Evolutionary conservation across 2,113 vertebrate genomes (phyloP), one percentile per base, ranked within the genome.

Genomic region (Chamaetylas fuelleborni): DNA sequence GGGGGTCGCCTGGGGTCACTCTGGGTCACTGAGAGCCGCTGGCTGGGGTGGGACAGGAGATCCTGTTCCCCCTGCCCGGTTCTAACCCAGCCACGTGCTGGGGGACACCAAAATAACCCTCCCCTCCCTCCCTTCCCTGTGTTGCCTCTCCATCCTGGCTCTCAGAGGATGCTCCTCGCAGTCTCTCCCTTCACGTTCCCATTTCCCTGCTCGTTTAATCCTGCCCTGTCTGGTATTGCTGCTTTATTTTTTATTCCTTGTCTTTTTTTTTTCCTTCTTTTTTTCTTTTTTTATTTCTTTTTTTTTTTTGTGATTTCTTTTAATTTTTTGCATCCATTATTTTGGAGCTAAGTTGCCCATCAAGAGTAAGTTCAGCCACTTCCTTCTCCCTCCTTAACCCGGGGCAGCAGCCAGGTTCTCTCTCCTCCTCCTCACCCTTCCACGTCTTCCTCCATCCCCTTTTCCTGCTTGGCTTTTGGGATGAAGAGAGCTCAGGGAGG

Each of bases 321-420:
- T 94, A 88, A 78, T 88, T 95, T 87, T 95, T 96, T 74, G 90
- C 96, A 95, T 95, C 95, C 58, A 88, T 94, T 97, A 36, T 96
- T 96, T 96, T 93, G 97, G 96, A 98, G 96, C 93, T 97, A 96
- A 96, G 94, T 97, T 95, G 70, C 86, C 94, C 88, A 71, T 81
- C 92, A 95, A 97, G 96, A 96, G 97, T 98, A 98, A 97, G 97
- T 97, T 83, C 83, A 58, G 82, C 65, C 15, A 3, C 60, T 74
- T 94, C 88, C 60, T 90, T 34, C 60, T 92, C 71, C 70, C 38
- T 88, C 57, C 86, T 62, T 45, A 2, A 31, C 77, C 86, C 5
- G 5, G 86, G 88, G 51, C 86, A 66, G 78, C 48, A 62, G 62
- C 74, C 28, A 33, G 28, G 33, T 70, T 69, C 54, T 58, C 53